A percentile compares a stretch with the other conserved stretches of the same genome.
phyloP scores from a whole-genome alignment of 2,888 invertebrate genomes.

The Heliconius hortense region DNA sequence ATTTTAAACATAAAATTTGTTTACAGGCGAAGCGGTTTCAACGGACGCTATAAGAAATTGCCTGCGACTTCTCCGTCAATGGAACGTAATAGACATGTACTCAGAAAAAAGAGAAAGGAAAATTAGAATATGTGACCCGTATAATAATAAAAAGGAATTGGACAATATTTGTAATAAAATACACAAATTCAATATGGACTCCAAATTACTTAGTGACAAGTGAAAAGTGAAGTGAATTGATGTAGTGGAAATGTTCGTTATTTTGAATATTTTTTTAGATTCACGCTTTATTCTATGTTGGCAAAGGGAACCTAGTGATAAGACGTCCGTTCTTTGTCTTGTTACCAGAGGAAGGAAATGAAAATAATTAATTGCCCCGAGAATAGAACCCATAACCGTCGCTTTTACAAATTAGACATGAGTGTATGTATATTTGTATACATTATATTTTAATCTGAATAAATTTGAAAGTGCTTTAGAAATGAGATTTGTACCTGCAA shows the following conservation, averaged over 20 bases:
- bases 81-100: constrained; percentile 87
- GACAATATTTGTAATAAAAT: constrained; percentile 57
- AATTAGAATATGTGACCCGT: constrained; percentile 56
- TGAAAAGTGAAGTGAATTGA: constrained; percentile 42
- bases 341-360: background rate
- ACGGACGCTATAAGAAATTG: constrained; percentile 94
- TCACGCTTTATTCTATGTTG: background rate
- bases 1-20: background rate
- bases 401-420: background rate
- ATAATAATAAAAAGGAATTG: constrained; percentile 51
- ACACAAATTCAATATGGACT: constrained; percentile 64
- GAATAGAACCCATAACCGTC: background rate
- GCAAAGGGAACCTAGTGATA: background rate
- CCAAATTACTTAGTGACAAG: constrained; percentile 53
- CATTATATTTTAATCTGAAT: background rate
- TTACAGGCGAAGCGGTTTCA: constrained; percentile 92
- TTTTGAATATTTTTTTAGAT: background rate
- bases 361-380: background rate
- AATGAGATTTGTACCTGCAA: background rate
- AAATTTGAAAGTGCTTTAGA: background rate
- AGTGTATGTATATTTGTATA: background rate
- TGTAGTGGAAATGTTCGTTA: constrained; percentile 12
- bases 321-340: background rate
- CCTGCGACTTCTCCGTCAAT: constrained; percentile 89
- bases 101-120: constrained; percentile 56